Conservation (phyloP, 2,888 invertebrate genomes). For the Nymphalis polychloros region DNA sequence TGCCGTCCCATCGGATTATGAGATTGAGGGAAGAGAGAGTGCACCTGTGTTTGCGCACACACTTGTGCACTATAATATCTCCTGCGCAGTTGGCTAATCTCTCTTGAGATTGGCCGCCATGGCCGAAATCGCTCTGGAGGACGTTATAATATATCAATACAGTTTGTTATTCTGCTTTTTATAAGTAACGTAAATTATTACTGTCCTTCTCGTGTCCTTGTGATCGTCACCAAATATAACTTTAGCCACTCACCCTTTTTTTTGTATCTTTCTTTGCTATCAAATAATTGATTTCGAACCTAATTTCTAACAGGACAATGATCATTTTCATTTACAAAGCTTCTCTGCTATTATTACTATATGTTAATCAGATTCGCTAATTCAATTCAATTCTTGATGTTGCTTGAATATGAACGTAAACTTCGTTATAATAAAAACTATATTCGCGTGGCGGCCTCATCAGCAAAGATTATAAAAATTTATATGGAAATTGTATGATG, state of each 20-base stretch:
- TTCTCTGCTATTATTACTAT: slow-evolving; percentile 6
- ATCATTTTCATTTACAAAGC: not conserved
- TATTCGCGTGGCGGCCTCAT: not conserved
- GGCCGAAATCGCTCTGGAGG: too few relatives aligned
- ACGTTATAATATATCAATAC: too few relatives aligned
- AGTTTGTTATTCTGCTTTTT: not conserved
- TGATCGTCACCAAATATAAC: not conserved
- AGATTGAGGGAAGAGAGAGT: too few relatives aligned
- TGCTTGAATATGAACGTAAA: not conserved
- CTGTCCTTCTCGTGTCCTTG: slow-evolving; percentile 17
- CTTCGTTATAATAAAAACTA: not conserved
- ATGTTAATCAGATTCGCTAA: slow-evolving; percentile 14
- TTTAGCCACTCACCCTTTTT: not conserved
- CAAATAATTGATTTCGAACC: not conserved
- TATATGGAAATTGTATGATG: slow-evolving; percentile 22
- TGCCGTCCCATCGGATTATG: too few relatives aligned
- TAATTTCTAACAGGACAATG: slow-evolving; percentile 1
- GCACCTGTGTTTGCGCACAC: too few relatives aligned
- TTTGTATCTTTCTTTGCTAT: not conserved
- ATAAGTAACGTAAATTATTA: not conserved
- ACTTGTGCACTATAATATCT: too few relatives aligned
- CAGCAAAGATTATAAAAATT: slow-evolving; percentile 15
- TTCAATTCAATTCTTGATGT: not conserved
- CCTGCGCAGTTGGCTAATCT: too few relatives aligned
- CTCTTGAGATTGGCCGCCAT: too few relatives aligned